Percentiles rank a stretch among this genome's conserved stretches.
phyloP scores from a whole-genome alignment of 2,113 vertebrate genomes.

The Centropus bengalensis region DNA sequence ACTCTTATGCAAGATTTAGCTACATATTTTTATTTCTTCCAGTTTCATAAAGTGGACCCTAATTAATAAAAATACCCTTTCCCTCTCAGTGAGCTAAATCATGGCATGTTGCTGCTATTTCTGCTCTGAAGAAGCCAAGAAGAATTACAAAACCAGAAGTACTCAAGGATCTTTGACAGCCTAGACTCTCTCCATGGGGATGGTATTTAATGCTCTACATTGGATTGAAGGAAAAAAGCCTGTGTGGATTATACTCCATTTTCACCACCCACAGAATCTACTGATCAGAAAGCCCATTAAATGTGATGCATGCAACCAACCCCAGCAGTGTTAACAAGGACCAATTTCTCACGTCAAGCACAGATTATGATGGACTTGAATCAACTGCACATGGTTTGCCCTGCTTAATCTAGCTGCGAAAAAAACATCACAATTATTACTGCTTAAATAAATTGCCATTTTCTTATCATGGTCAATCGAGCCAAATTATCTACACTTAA shows the following conservation, averaged over 20 bases:
- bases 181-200: not conserved
- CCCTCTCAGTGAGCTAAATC: not conserved
- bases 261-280: slow-evolving; percentile 10
- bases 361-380: slow-evolving; percentile 34
- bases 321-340: not conserved
- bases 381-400: not conserved
- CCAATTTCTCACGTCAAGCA: not conserved
- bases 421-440: slow-evolving; percentile 19
- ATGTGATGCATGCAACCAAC: not conserved
- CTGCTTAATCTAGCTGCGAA: slow-evolving; percentile 40
- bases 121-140: slow-evolving; percentile 3
- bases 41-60: not conserved
- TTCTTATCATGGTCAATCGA: slow-evolving; percentile 22
- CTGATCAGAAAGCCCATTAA: slow-evolving; percentile 22
- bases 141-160: slow-evolving; percentile 17
- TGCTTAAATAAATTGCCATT: slow-evolving; percentile 13
- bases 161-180: slow-evolving; percentile 33
- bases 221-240: not conserved
- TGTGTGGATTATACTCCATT: not conserved
- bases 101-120: not conserved
- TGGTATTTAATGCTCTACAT: not conserved
- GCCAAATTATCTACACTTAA: not conserved
- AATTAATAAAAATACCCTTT: not conserved
- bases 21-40: not conserved
- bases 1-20: not conserved